These are phyloP conservation scores for Chlorospingus semifuscus DNA, from an alignment of 2,797 vertebrate species.

Conservation along the genomic window DNA sequence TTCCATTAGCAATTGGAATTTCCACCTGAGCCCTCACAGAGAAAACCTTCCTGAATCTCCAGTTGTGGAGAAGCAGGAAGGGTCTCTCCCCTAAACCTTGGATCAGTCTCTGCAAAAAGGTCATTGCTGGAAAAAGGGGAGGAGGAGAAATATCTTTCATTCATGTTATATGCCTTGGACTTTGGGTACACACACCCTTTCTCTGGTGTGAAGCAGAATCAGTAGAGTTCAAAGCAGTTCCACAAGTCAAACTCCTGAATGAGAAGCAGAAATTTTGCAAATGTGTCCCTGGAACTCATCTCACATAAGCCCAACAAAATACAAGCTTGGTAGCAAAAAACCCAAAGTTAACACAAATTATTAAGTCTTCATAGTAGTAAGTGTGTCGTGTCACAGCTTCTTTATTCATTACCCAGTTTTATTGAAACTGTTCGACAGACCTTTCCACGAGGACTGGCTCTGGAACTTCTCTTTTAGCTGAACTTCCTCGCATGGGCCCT, in stretches of 20 bases:
- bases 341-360: neutral
- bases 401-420: neutral
- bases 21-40: neutral
- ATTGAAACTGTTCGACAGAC: accelerated
- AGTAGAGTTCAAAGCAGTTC: neutral
- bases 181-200: accelerated
- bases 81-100: neutral
- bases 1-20: neutral
- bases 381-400: neutral
- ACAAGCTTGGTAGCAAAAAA: neutral
- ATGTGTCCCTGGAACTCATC: neutral
- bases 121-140: neutral
- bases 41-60: neutral
- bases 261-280: neutral
- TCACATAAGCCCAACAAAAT: neutral
- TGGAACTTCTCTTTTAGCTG: neutral
- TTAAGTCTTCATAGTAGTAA: neutral
- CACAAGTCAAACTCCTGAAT: neutral
- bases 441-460: neutral
- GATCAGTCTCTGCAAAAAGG: neutral
- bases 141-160: neutral
- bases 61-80: neutral
- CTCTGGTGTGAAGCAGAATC: neutral
- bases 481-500: neutral
- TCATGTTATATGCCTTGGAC: neutral